Evolutionary conservation across 1,140 invertebrate species (phyloP), one percentile per base, ranked within the genome.

Genomic region (Chelonus insularis): DNA sequence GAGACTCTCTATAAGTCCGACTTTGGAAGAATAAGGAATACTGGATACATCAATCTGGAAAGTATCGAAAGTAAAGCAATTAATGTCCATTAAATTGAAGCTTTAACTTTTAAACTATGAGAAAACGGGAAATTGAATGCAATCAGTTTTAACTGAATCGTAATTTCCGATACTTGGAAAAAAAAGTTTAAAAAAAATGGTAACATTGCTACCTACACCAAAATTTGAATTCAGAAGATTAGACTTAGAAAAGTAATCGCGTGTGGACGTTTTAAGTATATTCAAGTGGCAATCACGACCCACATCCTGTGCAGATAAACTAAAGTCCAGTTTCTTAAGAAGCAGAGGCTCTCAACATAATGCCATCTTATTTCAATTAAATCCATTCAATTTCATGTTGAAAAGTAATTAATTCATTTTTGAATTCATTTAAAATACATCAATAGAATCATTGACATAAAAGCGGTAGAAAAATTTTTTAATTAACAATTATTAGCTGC

Each of bases 61-160:
- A 78, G 74, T 76, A 78, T 76, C 71, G 76, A 78, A 76, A 78
- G 76, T 76, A 74, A 78, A 77, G 74, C 69, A 70, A 64, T 64
- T 60, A 57, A 64, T 64, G 59, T 59, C 62, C 45, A 60, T 29
- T 32, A 29, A 20, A 56, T 48, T 57, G 37, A 48, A 50, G 29
- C 43, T 41, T 29, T 47, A 50, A 20, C 43, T 41, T 29, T 54
- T 63, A 43, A 12, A 50, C 21, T 50, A 50, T 50, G 4, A 50
- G 25, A 61, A 66, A 63, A 25, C 18, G 41, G 41, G 41, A 43
- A 43, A 43, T 43, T 43, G 12, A 43, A 43, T 16, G 12, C 41
- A 43, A 18, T 25, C 34, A 54, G n/a, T 20, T 51, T 37, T 16
- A 32, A 37, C 18, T 36, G 25, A n/a, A 54, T 60, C 45, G 47